Evolutionary conservation across 2,113 vertebrate genomes (phyloP).

Genomic region (Sturnus vulgaris): DNA sequence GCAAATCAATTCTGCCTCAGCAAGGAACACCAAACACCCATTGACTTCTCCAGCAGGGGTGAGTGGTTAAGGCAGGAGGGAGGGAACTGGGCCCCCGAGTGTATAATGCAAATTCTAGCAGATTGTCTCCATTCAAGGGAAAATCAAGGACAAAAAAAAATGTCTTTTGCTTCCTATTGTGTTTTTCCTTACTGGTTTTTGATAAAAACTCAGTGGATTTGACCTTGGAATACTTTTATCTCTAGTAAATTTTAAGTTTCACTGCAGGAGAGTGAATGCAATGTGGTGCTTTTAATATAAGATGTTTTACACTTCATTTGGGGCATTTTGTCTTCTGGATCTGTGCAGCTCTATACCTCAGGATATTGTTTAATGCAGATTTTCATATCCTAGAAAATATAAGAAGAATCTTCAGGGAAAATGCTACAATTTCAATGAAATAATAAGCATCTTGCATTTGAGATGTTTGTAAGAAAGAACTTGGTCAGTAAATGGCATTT

Average conservation of each 20-base stretch:
- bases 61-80: not conserved
- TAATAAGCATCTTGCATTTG: not conserved
- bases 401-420: not conserved
- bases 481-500: not conserved
- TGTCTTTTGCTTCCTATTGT: not conserved
- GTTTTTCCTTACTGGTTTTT: not conserved
- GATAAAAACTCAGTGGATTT: not conserved
- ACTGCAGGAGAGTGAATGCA: not conserved
- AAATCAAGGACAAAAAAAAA: not conserved
- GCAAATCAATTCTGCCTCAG: constrained; percentile 28
- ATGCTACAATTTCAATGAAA: not conserved
- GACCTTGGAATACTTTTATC: not conserved
- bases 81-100: not conserved
- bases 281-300: not conserved
- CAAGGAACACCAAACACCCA: not conserved
- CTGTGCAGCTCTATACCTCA: not conserved
- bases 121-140: constrained; percentile 7
- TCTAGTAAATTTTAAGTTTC: not conserved
- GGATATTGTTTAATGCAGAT: not conserved
- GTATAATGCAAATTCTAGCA: constrained; percentile 22
- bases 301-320: not conserved
- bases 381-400: not conserved
- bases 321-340: not conserved
- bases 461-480: not conserved
- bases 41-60: constrained; percentile 37